phyloP scores from a whole-genome alignment of 2,113 vertebrate genomes.

The Camelus dromedarius region DNA sequence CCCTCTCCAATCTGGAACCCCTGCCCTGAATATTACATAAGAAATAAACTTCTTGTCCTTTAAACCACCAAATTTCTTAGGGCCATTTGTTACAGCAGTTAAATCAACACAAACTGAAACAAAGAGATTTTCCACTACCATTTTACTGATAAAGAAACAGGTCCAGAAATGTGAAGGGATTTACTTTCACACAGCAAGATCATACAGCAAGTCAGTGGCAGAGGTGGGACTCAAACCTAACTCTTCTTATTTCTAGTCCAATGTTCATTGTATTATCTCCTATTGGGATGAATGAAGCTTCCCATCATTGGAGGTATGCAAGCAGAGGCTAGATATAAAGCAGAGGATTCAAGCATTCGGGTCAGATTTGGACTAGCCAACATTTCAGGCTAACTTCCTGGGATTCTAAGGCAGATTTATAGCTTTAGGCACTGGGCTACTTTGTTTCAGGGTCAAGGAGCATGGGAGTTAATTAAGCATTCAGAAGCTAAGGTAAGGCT shows the following conservation, averaged over 20 bases:
- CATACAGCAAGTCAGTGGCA: constrained; percentile 21
- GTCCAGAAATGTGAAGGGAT: constrained; percentile 26
- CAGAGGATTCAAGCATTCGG: not conserved
- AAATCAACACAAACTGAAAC: constrained; percentile 28
- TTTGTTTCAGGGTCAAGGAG: constrained; percentile 11
- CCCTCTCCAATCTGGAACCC: not conserved
- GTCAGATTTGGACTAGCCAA: constrained; percentile 30
- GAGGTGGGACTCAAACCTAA: not conserved
- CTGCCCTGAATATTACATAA: not conserved
- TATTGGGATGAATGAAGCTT: not conserved
- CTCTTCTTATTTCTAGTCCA: constrained; percentile 24
- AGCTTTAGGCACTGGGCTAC: not conserved
- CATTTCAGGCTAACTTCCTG: constrained; percentile 12
- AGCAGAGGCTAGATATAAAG: constrained; percentile 55
- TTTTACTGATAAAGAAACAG: constrained; percentile 30
- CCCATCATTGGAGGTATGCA: constrained; percentile 13
- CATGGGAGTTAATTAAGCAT: not conserved
- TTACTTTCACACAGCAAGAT: not conserved
- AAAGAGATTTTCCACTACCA: not conserved
- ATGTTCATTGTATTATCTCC: constrained; percentile 11
- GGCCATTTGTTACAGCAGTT: not conserved
- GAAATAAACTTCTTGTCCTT: constrained; percentile 31
- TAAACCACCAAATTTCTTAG: not conserved
- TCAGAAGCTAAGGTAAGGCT: constrained; percentile 40
- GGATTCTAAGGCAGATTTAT: not conserved